Conservation (phyloP, 2,888 invertebrate species). For the Acrobasis repandana region DNA sequence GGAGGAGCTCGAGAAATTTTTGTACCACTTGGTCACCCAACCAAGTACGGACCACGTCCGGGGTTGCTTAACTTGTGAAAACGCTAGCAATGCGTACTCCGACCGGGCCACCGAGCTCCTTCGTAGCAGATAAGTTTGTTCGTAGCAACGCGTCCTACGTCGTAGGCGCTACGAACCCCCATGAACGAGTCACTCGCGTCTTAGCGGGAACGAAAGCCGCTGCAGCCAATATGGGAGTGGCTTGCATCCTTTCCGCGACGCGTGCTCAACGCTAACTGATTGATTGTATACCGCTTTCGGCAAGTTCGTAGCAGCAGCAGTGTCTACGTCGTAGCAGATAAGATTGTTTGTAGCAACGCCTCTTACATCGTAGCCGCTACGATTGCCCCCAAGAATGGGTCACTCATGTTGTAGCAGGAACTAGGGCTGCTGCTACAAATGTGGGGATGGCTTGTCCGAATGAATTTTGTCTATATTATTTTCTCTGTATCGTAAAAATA, state of each 20-base stretch:
- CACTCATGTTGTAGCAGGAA: conserved; percentile 90
- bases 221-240: neutral
- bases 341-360: neutral
- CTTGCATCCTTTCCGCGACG: neutral
- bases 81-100: too few relatives aligned
- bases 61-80: too few relatives aligned
- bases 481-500: neutral
- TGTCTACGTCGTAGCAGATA: neutral
- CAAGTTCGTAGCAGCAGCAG: neutral
- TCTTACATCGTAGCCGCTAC: conserved; percentile 72
- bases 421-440: neutral
- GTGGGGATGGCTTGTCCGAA: conserved; percentile 24
- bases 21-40: too few relatives aligned
- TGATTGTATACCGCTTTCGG: too few relatives aligned
- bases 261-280: too few relatives aligned
- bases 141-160: neutral
- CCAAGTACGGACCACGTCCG: too few relatives aligned
- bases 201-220: neutral
- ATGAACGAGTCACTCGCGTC: neutral
- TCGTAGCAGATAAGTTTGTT: neutral
- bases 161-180: neutral
- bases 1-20: too few relatives aligned
- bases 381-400: conserved; percentile 88
- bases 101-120: too few relatives aligned
- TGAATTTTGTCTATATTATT: neutral